Conservation (phyloP, 2,888 invertebrate species). For the Erebia epiphron region DNA sequence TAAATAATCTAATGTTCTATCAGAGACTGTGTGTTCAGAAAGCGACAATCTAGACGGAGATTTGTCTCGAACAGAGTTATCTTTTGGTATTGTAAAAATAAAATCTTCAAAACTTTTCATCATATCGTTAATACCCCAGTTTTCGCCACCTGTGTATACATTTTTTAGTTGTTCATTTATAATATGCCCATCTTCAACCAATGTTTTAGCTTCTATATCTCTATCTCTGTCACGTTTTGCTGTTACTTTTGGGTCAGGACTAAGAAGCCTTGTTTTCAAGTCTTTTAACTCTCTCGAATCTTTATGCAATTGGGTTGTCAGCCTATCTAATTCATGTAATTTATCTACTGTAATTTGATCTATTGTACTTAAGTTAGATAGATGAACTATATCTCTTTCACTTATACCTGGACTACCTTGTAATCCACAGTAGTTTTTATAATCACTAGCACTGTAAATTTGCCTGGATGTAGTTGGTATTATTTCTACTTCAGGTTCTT, state of each 20-base stretch:
- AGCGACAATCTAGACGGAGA: slow-evolving; percentile 85
- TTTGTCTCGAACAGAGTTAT: slow-evolving; percentile 75
- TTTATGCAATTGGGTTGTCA: slow-evolving; percentile 89
- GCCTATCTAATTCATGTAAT: slow-evolving; percentile 89
- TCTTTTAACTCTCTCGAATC: slow-evolving; percentile 91
- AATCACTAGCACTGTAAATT: slow-evolving; percentile 89
- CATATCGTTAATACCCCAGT: slow-evolving; percentile 87
- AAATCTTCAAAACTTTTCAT: slow-evolving; percentile 85
- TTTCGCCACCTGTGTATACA: slow-evolving; percentile 85
- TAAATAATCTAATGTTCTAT: slow-evolving; percentile 85
- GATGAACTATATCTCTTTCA: slow-evolving; percentile 90
- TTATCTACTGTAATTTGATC: slow-evolving; percentile 91
- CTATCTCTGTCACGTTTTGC: slow-evolving; percentile 78
- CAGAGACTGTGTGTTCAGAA: slow-evolving; percentile 83
- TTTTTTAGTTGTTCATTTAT: slow-evolving; percentile 87
- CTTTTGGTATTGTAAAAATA: slow-evolving; percentile 78
- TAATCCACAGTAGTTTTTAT: slow-evolving; percentile 88
- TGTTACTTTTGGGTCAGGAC: slow-evolving; percentile 82
- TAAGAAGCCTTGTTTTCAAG: slow-evolving; percentile 87
- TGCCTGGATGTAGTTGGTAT: slow-evolving; percentile 82
- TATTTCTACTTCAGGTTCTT: slow-evolving; percentile 85
- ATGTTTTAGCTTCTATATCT: slow-evolving; percentile 82
- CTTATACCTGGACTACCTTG: slow-evolving; percentile 88
- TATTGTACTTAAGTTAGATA: slow-evolving; percentile 88
- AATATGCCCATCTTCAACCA: slow-evolving; percentile 85